A percentile compares a stretch with the other conserved stretches of the same genome.
Conservation (phyloP, 2,113 vertebrate species). For the Pseudorectes ferrugineus region DNA sequence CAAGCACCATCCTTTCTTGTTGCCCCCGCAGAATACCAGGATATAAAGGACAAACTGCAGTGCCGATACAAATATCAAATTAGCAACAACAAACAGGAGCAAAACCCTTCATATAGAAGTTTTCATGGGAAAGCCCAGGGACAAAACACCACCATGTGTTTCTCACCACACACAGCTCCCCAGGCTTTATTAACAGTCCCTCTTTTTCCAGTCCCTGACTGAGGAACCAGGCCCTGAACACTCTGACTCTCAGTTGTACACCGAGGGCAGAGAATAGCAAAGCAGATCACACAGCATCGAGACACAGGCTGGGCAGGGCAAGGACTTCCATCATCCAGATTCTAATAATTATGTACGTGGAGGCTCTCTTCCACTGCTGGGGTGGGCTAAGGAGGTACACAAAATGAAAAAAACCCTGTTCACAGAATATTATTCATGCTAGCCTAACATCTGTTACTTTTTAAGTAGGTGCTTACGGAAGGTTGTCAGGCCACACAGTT, state of each 20-base stretch:
- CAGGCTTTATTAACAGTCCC: not conserved
- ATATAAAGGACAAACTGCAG: not conserved
- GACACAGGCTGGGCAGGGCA: not conserved
- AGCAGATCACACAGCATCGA: rapidly evolving
- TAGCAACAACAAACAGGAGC: not conserved
- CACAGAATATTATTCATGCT: not conserved
- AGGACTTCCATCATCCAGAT: not conserved
- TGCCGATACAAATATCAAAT: not conserved
- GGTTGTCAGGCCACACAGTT: not conserved
- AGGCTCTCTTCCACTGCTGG: not conserved
- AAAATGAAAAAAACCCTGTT: not conserved
- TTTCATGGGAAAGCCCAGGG: not conserved
- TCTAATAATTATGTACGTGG: not conserved
- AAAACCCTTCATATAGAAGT: not conserved
- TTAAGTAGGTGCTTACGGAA: not conserved
- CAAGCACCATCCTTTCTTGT: not conserved
- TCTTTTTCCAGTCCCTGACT: not conserved
- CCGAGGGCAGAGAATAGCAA: not conserved
- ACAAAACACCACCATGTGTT: not conserved
- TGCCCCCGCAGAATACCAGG: not conserved
- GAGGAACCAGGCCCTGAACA: not conserved
- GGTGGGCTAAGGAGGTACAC: not conserved
- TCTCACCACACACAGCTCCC: not conserved
- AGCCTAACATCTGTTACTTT: not conserved
- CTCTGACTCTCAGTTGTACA: not conserved